These are phyloP conservation scores for Heteromyza rotundicornis DNA, from an alignment of 2,888 invertebrate species.

Conservation along the genomic window DNA sequence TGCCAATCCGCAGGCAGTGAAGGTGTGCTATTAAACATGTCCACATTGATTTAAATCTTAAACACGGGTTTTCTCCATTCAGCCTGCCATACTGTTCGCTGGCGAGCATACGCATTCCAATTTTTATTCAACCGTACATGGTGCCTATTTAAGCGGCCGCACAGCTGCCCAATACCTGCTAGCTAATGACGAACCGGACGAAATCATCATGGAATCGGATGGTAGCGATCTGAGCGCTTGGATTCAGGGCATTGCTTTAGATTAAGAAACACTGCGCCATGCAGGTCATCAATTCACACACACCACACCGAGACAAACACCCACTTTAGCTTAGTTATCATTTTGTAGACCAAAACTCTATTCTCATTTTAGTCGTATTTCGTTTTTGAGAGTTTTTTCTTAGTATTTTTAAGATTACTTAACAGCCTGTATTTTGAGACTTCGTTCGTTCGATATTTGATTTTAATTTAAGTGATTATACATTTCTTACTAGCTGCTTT, in stretches of 20 bases:
- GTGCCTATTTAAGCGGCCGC: slow-evolving; percentile 88
- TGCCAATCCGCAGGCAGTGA: slow-evolving; percentile 73
- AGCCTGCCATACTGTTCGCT: slow-evolving; percentile 88
- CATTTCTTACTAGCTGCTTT: not conserved
- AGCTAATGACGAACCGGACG: slow-evolving; percentile 68
- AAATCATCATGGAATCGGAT: slow-evolving; percentile 75
- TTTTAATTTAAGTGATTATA: too few species aligned
- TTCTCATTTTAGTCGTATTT: too few species aligned
- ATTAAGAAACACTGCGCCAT: slow-evolving; percentile 63
- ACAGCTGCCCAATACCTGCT: slow-evolving; percentile 78
- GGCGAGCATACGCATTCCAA: slow-evolving; percentile 95
- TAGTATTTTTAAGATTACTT: too few species aligned
- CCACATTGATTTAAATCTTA: not conserved
- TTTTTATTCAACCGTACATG: slow-evolving; percentile 95
- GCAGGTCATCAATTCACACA: too few species aligned
- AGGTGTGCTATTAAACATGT: slow-evolving; percentile 64
- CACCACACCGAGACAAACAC: too few species aligned
- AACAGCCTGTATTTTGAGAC: too few species aligned
- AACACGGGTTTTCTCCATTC: slow-evolving; percentile 49
- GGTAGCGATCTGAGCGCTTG: slow-evolving; percentile 84
- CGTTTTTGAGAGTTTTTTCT: too few species aligned
- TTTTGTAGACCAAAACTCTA: too few species aligned
- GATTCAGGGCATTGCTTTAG: slow-evolving; percentile 86
- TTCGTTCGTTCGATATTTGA: too few species aligned
- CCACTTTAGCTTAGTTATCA: too few species aligned